Base-by-base conservation (phyloP, 2,113 vertebrate genomes). In the Xiphias gladius region DNA sequence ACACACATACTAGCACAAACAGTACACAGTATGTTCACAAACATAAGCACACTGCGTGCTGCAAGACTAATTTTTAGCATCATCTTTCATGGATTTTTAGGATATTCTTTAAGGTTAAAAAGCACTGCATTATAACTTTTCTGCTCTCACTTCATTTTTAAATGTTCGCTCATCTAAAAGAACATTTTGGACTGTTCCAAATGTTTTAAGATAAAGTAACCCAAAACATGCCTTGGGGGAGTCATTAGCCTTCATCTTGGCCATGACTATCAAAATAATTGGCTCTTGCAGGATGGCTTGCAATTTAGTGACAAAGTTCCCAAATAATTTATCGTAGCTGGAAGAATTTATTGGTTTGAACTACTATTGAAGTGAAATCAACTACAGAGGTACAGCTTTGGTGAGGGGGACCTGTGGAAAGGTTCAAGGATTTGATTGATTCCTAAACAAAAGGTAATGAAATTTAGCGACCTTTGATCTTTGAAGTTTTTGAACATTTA, bases 251-350 rank as follows among this genome's bases (percentile, higher is more conserved):
- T 67, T 67, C 43, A 73, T 69, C 50, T 65, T 55, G 17, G 24
- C 83, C 69, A 37, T 50, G 59, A 71, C 43, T 65, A 55, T 76
- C 30, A 52, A 59, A 67, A 86, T 71, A 86, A 78, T 78, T 68
- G 64, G 30, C 68, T 73, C 26, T 75, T 32, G 30, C 37, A 54
- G 43, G 52, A 64, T 43, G 39, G 39, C 71, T 70, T 52, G 28
- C 28, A 62, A 61, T 65, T 66, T 43, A 68, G 30, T 10, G 43
- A 41, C 69, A 54, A 24, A 57, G 26, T n/a, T 9, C 46, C 22
- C 1, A 19, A 77, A 73, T 73, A 30, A 73, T 26, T 28, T 7
- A 26, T 63, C 24, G 35, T 22, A 26, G 54, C 61, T 55, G 28
- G 32, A 43, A 55, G 66, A 12, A 64, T 69, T 48, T 82, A 82